phyloP scores from a whole-genome alignment of 2,797 vertebrate genomes.

The Gallinago solitaria region DNA sequence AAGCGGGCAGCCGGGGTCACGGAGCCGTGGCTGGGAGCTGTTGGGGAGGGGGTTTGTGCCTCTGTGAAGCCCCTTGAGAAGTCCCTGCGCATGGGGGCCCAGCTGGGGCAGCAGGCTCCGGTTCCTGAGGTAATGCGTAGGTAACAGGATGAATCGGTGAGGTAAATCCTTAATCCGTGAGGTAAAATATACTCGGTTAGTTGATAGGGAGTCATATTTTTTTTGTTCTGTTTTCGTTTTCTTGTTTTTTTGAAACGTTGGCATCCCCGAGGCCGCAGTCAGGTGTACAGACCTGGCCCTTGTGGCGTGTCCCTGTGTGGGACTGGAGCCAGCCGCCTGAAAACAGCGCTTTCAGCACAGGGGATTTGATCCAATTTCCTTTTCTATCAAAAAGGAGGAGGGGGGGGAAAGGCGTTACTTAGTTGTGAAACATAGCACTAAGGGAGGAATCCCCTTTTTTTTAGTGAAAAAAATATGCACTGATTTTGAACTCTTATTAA shows the following conservation, averaged over 20 bases:
- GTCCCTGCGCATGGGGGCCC: neutral
- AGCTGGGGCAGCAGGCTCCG: neutral
- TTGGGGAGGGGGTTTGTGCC: fast-evolving
- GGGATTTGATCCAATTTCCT: neutral
- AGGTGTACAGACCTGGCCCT: neutral
- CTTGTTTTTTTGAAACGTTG: neutral
- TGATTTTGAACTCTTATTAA: neutral
- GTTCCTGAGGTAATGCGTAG: too few species aligned
- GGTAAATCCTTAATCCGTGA: neutral
- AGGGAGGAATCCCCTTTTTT: too few species aligned
- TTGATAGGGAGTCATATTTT: too few species aligned
- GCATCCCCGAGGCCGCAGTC: neutral
- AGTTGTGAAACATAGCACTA: neutral
- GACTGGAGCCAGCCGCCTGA: neutral
- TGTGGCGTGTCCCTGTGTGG: fast-evolving
- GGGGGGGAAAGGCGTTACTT: fast-evolving
- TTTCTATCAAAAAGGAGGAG: neutral
- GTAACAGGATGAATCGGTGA: fast-evolving
- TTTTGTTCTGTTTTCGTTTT: too few species aligned
- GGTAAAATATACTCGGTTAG: fast-evolving
- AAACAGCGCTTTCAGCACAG: fast-evolving
- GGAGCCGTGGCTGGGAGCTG: neutral
- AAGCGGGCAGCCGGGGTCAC: fast-evolving
- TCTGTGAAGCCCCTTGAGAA: too few species aligned
- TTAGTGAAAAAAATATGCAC: fast-evolving